A percentile compares a stretch with the other conserved stretches of the same genome.
Conservation (phyloP, 53 echinoderm and acorn worm genomes). For the Holothuria scabra region DNA sequence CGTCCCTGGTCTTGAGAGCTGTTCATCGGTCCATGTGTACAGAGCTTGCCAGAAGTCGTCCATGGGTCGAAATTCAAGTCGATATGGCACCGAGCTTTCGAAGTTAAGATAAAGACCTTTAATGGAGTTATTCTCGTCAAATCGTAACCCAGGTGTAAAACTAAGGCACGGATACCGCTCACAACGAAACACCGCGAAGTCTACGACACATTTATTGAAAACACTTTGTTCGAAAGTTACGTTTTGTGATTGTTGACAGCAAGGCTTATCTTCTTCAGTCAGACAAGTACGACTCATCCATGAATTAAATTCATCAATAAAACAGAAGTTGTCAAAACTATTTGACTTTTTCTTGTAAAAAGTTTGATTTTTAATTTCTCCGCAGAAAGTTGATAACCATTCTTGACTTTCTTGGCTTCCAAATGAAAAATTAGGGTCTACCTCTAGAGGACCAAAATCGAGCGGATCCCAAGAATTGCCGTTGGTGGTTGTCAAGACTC, state of each 20-base stretch:
- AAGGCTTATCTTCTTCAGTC: slow-evolving; percentile 25
- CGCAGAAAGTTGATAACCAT: slow-evolving; percentile 78
- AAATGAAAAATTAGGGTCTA: slow-evolving; percentile 63
- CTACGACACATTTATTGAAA: slow-evolving; percentile 31
- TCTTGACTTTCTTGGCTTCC: slow-evolving; percentile 57
- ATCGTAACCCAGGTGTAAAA: slow-evolving; percentile 50
- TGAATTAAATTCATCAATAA: slow-evolving; percentile 65
- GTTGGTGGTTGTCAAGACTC: slow-evolving; percentile 63
- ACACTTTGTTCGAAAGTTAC: slow-evolving; percentile 32
- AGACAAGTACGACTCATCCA: slow-evolving; percentile 64
- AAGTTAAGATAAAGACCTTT: slow-evolving; percentile 28
- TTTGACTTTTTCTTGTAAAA: slow-evolving; percentile 48
- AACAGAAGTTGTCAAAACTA: slow-evolving; percentile 40
- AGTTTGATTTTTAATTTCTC: slow-evolving; percentile 54
- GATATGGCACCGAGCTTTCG: slow-evolving; percentile 36
- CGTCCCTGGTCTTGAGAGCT: slow-evolving; percentile 45
- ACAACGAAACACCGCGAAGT: slow-evolving; percentile 9
- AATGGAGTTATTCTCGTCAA: slow-evolving; percentile 46
- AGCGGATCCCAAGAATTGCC: slow-evolving; percentile 81
- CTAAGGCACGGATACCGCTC: background rate
- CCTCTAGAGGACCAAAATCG: slow-evolving; percentile 57
- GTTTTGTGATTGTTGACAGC: slow-evolving; percentile 58
- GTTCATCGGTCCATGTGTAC: slow-evolving; percentile 31
- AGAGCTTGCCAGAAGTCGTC: slow-evolving; percentile 52
- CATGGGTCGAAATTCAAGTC: slow-evolving; percentile 29